Percentiles rank a stretch among this genome's conserved stretches.
These are phyloP conservation scores for Caradrina clavipalpis DNA, from an alignment of 2,888 invertebrate genomes.

Conservation along the genomic window DNA sequence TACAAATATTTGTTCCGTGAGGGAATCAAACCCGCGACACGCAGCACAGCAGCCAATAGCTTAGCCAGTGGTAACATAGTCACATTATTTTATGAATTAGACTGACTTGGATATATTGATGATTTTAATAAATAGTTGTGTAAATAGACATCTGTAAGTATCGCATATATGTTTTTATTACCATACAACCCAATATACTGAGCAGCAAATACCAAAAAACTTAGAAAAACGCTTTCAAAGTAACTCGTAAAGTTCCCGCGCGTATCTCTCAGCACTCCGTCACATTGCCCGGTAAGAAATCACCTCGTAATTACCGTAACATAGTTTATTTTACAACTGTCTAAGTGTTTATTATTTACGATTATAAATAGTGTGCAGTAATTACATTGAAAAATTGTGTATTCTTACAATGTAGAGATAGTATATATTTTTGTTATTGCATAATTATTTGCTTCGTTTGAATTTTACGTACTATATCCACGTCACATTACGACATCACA, in stretches of 20 bases:
- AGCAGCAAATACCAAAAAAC: no score
- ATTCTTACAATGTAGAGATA: slow-evolving; percentile 73
- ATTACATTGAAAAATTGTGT: slow-evolving; percentile 84
- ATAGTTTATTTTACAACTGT: slow-evolving; percentile 77
- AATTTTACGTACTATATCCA: slow-evolving; percentile 54
- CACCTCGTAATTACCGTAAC: slow-evolving; percentile 67
- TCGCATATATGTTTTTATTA: no score
- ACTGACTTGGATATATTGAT: no score
- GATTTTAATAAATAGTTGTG: no score
- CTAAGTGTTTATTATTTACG: slow-evolving; percentile 76
- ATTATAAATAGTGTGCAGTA: slow-evolving; percentile 87
- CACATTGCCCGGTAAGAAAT: slow-evolving; percentile 58
- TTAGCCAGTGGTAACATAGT: no score
- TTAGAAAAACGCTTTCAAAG: background rate
- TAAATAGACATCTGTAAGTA: no score
- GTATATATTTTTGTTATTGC: slow-evolving; percentile 72
- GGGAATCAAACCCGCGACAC: no score
- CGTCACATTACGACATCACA: slow-evolving; percentile 53
- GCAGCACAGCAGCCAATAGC: no score
- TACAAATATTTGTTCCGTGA: no score
- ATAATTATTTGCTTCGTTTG: slow-evolving; percentile 56
- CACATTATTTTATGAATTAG: no score
- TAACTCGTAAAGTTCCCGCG: slow-evolving; percentile 29
- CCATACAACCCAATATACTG: no score
- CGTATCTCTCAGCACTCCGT: slow-evolving; percentile 33